A percentile compares a stretch with the other conserved stretches of the same genome.
Conservation (phyloP, 2,797 vertebrate genomes). For the Acestrorhynchus altus region DNA sequence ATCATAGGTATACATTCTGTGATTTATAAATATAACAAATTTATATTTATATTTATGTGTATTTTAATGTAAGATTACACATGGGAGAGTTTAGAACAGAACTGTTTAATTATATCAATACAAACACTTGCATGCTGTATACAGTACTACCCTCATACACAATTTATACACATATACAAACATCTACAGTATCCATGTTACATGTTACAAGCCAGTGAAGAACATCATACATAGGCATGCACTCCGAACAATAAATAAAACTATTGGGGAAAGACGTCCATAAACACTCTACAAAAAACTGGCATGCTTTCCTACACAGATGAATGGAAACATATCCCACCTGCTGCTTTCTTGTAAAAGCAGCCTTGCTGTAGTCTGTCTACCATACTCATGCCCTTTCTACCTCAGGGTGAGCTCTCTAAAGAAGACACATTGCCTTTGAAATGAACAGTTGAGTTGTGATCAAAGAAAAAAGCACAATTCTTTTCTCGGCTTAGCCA, state of each 20-base stretch:
- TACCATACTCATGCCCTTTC: slow-evolving; percentile 41
- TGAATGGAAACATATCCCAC: slow-evolving; percentile 16
- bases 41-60: too few species aligned
- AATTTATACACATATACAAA: neutral
- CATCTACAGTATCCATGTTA: neutral
- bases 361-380: slow-evolving; percentile 34
- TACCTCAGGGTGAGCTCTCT: slow-evolving; percentile 31
- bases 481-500: slow-evolving; percentile 48
- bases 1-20: too few species aligned
- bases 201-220: neutral
- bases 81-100: too few species aligned
- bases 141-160: neutral
- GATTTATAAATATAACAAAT: too few species aligned
- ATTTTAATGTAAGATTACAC: too few species aligned
- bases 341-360: slow-evolving; percentile 32
- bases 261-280: neutral
- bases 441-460: slow-evolving; percentile 48
- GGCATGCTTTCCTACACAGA: slow-evolving; percentile 12
- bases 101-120: too few species aligned
- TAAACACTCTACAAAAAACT: slow-evolving; percentile 26
- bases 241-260: neutral
- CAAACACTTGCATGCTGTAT: too few species aligned
- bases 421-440: slow-evolving; percentile 41
- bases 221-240: neutral
- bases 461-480: slow-evolving; percentile 49